Base-by-base conservation (phyloP, 2,113 vertebrate species). In the Proterorhinus semilunaris region DNA sequence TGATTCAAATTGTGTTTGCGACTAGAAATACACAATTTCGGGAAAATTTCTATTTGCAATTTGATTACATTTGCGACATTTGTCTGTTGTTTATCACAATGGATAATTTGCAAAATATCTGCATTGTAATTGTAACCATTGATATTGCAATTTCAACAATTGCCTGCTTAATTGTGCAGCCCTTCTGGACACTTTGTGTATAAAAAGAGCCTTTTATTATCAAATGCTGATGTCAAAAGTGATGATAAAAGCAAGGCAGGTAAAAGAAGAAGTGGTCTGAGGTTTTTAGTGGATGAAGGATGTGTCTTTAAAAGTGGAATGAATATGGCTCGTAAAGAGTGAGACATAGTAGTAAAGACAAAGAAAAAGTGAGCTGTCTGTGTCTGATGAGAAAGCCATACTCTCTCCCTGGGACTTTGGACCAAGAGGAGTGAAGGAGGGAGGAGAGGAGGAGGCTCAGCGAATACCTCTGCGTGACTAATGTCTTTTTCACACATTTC, bases 401-500 rank as follows among this genome's bases (percentile, higher is more conserved):
- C 73, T 80, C 73, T 68, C 75, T 70, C 67, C 57, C 63, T 43
- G 6, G 11, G 0, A 66, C 36, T 42, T 55, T 69, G 70, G 62
- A 66, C 61, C 7, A 50, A 65, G 67, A 65, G 57, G 65, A 64
- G 67, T 49, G 74, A 46, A 72, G 61, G 66, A 70, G 57, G 51
- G 50, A 76, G 62, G 50, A 69, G 62, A 75, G 70, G 68, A 49
- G 57, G 71, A 69, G 65, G 64, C 76, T 80, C 71, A 17, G 75
- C 71, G 71, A 81, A 84, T 81, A 80, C 87, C 74, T 87, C 80
- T 51, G 76, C 83, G 83, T 85, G 83, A 91, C 91, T 89, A 90
- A 93, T 90, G 87, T 81, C 86, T 92, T 90, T 90, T 91, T 92
- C 89, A 91, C 91, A 91, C 88, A 68, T 87, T 84, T 75, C 70